These are phyloP conservation scores for Drosophila merina DNA, from an alignment of 2,888 invertebrate species.

Conservation along the genomic window DNA sequence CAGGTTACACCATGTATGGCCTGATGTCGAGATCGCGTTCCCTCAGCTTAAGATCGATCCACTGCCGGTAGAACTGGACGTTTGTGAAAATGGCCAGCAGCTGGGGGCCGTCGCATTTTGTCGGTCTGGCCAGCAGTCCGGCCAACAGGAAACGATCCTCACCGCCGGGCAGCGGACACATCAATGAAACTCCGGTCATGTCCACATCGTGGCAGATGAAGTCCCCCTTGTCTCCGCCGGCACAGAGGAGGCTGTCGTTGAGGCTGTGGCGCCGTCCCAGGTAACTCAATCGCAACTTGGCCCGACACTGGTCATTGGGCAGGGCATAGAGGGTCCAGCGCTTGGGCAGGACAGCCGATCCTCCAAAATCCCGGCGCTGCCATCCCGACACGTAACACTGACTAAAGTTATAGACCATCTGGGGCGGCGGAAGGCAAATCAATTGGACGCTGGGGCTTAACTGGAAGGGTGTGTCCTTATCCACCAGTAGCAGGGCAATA, in stretches of 20 bases:
- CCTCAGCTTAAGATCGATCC: constrained; percentile 60
- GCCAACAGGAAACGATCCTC: constrained; percentile 55
- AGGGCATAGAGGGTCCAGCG: constrained; percentile 54
- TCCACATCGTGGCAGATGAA: constrained; percentile 54
- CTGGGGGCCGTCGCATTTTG: constrained; percentile 57
- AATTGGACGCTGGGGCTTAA: constrained; percentile 49
- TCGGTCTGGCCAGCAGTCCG: constrained; percentile 53
- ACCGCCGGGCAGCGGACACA: constrained; percentile 53
- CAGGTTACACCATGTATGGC: constrained; percentile 49
- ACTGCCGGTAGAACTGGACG: constrained; percentile 53
- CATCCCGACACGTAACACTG: constrained; percentile 66
- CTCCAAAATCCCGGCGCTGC: constrained; percentile 38
- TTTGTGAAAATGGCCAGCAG: constrained; percentile 61
- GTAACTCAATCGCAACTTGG: constrained; percentile 53
- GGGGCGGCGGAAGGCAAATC: constrained; percentile 58
- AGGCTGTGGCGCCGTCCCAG: constrained; percentile 50
- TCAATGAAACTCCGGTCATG: constrained; percentile 51
- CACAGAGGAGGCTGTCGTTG: constrained; percentile 58
- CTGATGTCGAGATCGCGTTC: constrained; percentile 59
- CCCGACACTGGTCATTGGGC: constrained; percentile 59
- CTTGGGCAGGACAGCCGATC: constrained; percentile 45
- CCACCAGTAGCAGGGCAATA: constrained; percentile 52
- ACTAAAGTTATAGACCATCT: constrained; percentile 52
- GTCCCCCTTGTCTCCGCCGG: constrained; percentile 60
- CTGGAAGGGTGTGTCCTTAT: constrained; percentile 30